phyloP scores from a whole-genome alignment of 92 coral and sea anemone species.

The Zoanthus sociatus region DNA sequence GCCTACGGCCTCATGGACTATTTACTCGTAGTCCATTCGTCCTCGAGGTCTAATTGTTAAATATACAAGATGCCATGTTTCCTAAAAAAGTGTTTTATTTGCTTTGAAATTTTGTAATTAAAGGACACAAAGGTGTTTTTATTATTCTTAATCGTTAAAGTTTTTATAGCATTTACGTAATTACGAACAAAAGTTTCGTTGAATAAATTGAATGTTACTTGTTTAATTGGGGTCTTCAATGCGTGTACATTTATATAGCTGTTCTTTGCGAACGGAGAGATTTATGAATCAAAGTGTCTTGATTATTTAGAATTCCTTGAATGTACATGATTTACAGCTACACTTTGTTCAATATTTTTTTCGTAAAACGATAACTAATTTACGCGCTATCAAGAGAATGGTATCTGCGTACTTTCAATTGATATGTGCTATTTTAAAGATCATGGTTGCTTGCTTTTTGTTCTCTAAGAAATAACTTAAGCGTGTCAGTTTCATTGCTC shows the following conservation, averaged over 20 bases:
- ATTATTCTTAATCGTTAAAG: background rate
- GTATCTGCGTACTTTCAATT: background rate
- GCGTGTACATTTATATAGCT: background rate
- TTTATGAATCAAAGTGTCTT: background rate
- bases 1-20: no score
- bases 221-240: background rate
- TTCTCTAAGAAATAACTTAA: no score
- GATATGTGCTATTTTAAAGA: background rate
- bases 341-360: background rate
- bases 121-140: background rate
- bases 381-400: background rate
- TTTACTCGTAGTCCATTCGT: no score
- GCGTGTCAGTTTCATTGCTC: no score
- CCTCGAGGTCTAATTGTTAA: no score
- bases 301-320: background rate
- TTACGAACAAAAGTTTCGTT: background rate
- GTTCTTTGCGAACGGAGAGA: background rate
- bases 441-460: background rate
- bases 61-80: background rate
- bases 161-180: background rate
- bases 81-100: background rate
- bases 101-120: background rate
- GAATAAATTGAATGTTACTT: background rate
- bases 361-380: background rate
- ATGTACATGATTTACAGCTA: background rate